These are phyloP conservation scores for Himalopsyche tibetana DNA, from an alignment of 2,888 invertebrate species.

Conservation along the genomic window DNA sequence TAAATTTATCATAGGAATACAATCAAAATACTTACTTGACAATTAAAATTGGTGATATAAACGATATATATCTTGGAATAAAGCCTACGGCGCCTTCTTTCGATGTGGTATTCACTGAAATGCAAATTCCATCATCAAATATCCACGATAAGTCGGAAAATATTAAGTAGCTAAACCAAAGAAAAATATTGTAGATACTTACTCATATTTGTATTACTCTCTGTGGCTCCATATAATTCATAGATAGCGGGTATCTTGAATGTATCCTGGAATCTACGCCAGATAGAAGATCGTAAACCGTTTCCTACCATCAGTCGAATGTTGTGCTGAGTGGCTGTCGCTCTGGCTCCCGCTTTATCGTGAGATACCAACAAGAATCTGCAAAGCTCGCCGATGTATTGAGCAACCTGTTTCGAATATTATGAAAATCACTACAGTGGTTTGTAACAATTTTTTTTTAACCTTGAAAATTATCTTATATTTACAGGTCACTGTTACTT, in stretches of 20 bases:
- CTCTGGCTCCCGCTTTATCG: slow-evolving; percentile 68
- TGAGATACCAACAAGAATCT: slow-evolving; percentile 87
- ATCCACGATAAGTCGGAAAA: background rate
- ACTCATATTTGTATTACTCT: slow-evolving; percentile 96
- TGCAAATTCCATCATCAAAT: slow-evolving; percentile 32
- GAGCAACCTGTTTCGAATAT: slow-evolving; percentile 79
- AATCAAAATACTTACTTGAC: slow-evolving; percentile 71
- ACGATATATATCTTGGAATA: slow-evolving; percentile 80
- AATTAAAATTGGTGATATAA: slow-evolving; percentile 73
- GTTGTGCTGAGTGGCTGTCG: slow-evolving; percentile 75
- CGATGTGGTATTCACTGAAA: slow-evolving; percentile 91
- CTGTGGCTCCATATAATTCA: slow-evolving; percentile 98
- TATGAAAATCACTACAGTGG: background rate
- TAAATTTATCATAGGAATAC: too few species aligned
- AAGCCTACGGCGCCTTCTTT: slow-evolving; percentile 95
- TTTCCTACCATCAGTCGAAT: slow-evolving; percentile 93
- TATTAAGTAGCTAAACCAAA: background rate
- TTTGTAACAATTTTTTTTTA: background rate
- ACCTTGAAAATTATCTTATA: background rate
- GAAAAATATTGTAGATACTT: slow-evolving; percentile 66
- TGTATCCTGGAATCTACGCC: slow-evolving; percentile 89
- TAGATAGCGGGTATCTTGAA: slow-evolving; percentile 84
- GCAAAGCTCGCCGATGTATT: slow-evolving; percentile 94
- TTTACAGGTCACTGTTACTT: too few species aligned
- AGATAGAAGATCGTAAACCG: slow-evolving; percentile 94